Evolutionary conservation across 1,140 invertebrate species (phyloP).

Genomic region (Himalopsyche phryganea): DNA sequence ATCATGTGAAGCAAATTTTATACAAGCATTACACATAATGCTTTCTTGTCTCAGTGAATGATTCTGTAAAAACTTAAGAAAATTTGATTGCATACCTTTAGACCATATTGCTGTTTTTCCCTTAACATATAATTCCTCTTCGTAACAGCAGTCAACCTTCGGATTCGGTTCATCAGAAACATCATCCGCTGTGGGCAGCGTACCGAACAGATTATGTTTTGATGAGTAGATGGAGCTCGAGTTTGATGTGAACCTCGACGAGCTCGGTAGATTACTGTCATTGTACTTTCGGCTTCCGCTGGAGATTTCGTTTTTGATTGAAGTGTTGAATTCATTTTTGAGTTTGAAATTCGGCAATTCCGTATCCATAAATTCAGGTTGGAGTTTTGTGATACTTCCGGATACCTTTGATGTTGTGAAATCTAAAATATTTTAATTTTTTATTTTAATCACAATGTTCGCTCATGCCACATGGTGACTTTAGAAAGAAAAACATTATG

Average conservation of each 20-base stretch:
- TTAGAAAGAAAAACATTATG: too few relatives aligned
- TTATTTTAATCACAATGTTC: too few relatives aligned
- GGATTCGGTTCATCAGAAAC: conserved; percentile 37
- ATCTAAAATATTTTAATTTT: too few relatives aligned
- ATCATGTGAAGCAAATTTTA: too few relatives aligned
- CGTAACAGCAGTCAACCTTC: conserved; percentile 52
- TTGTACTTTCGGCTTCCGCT: conserved; percentile 30
- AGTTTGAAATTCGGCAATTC: conserved; percentile 40
- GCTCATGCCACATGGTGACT: too few relatives aligned
- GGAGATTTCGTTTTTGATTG: conserved; percentile 45
- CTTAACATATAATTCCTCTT: conserved; percentile 88
- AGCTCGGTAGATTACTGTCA: conserved; percentile 14
- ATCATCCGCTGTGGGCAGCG: conserved; percentile 24
- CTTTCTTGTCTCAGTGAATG: too few relatives aligned
- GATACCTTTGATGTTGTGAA: too few relatives aligned
- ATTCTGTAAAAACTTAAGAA: too few relatives aligned
- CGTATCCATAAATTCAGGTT: not conserved
- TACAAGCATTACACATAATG: too few relatives aligned
- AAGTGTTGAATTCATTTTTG: conserved; percentile 48
- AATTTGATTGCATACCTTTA: conserved; percentile 48
- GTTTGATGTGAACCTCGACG: conserved; percentile 34
- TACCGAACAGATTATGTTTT: conserved; percentile 44
- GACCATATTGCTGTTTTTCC: conserved; percentile 81
- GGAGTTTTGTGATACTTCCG: not conserved
- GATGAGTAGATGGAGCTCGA: conserved; percentile 46